Conservation (phyloP, 2,113 vertebrate species). For the Pangasianodon hypophthalmus region DNA sequence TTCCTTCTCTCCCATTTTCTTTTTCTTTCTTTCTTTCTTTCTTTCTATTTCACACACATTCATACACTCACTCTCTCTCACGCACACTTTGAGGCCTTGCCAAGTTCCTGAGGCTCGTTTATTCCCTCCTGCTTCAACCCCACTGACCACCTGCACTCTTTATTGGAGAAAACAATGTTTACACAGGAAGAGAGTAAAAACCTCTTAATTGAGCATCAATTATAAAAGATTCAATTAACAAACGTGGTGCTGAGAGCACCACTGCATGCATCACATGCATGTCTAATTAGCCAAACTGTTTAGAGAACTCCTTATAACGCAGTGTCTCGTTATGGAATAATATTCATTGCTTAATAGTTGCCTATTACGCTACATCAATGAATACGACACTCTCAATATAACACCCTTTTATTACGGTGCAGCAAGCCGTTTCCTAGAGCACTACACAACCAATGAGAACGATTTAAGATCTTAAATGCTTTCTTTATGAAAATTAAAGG, state of each 20-base stretch:
- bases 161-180: conserved; percentile 24
- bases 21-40: not conserved
- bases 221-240: conserved; percentile 9
- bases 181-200: conserved; percentile 7
- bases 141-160: conserved; percentile 24
- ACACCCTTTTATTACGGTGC: conserved; percentile 10
- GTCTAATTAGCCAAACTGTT: conserved; percentile 17
- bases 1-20: not conserved
- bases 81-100: conserved; percentile 16
- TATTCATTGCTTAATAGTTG: conserved; percentile 21
- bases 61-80: not conserved
- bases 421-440: not conserved
- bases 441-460: not conserved
- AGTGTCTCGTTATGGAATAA: conserved; percentile 8
- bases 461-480: conserved; percentile 32
- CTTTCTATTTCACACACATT: not conserved
- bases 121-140: not conserved
- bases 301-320: conserved; percentile 10
- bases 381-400: not conserved
- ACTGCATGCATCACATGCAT: conserved; percentile 14
- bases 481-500: conserved; percentile 12
- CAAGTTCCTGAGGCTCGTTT: not conserved
- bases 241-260: not conserved
- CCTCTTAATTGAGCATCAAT: conserved; percentile 27
- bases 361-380: conserved; percentile 32